Base-by-base conservation (phyloP, 2,113 vertebrate genomes). In the Channa maculata region DNA sequence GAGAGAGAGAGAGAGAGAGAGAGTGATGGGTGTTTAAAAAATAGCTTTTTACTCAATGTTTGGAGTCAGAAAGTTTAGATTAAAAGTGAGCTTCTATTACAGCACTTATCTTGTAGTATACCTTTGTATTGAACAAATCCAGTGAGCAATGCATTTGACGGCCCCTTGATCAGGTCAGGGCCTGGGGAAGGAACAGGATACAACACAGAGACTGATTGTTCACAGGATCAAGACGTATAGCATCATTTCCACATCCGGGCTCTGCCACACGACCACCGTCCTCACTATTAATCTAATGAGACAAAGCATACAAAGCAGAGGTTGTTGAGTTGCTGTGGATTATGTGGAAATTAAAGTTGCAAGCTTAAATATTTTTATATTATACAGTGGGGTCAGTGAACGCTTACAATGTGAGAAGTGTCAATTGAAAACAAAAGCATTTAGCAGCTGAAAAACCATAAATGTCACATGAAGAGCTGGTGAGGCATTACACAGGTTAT, bases 21-120 rank as follows among this genome's bases (percentile, higher is more conserved):
- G 52, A 52, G 46, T 10, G 50, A 74, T 58, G 50, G 74, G 73
- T 0, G 37, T 58, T 51, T 58, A 24, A 24, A 71, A 89, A 86
- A 84, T 55, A 36, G 64, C 10, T 51, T 63, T 34, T 58, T 43
- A 36, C 51, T 65, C 51, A 50, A 65, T 45, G 70, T 87, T 24
- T 72, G 57, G 24, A 43, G 49, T 74, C 38, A 65, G 50, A 83
- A 33, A 60, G 51, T 44, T n/a, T 53, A 44, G 41, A 43, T 70
- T 6, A 49, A 60, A 71, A 66, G 65, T 9, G 4, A 69, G 36
- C 15, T 55, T 67, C 60, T 49, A 34, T 37, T 43, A 1, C 38
- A 8, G 34, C 12, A 45, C 45, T 62, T 51, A 15, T 82, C 59
- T 52, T 59, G n/a, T 51, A 51, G 66, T 58, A 76, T 52, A 53